Evolutionary conservation across 2,888 invertebrate genomes (phyloP), one percentile per base, ranked within the genome.

Genomic region (Mycogona germanica): DNA sequence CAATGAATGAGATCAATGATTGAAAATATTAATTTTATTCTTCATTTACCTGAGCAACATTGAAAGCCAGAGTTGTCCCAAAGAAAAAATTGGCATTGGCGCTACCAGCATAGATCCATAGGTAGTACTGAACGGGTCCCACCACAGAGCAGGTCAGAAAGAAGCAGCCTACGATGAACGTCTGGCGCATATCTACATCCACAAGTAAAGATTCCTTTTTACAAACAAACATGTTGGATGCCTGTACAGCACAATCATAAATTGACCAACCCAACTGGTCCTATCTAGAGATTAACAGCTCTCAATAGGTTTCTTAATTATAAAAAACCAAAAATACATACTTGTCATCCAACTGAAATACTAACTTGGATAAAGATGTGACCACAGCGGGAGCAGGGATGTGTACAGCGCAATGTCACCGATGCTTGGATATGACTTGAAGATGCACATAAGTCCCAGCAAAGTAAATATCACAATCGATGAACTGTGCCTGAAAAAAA

Each of bases 21-120:
- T 26, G 7, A 7, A 41, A 12, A 9, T 14, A 37, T 25, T 9
- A 45, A 14, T 49, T 35, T 28, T 29, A 45, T 50, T 7, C 9
- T n/a, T 14, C 30, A 28, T 59, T 68, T 71, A 72, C 76, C 75
- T 89, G 87, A 53, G 92, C 91, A 46, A 89, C 86, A 21, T 87
- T 89, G 72, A 92, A 95, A 1, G 88, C 89, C 23, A 98, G 75
- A 0, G 96, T 95, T 1, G 95, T 88, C 32, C 95, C 97, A 72
- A 98, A 99, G 74, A 95, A 99, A 72, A 98, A 99, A 73, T 99
- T 99, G 0, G 98, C 96, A 75, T 99, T 99, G 5, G 97, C 98
- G 40, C 96, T 95, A 38, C 96, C 89, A 9, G 89, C 84, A 70
- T 92, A 92, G 62, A 98, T 92, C 98, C 98, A 99, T 38, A 98